Conservation (phyloP, 2,888 invertebrate species). For the Temnothorax ravouxi region DNA sequence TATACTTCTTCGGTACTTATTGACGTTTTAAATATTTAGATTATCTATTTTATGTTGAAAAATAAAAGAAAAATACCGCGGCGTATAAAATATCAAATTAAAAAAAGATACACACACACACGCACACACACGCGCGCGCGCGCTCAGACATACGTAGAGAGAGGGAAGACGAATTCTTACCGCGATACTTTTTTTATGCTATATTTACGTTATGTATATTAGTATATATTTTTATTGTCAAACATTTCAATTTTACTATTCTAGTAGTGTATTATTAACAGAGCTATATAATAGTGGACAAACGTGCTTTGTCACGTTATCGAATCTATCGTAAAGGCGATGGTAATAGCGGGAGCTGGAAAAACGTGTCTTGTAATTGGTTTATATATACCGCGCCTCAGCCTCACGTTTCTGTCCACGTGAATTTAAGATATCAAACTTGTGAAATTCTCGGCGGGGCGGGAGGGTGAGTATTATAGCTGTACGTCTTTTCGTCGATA, state of each 20-base stretch:
- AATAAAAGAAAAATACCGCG: too few relatives aligned
- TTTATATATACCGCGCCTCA: not conserved
- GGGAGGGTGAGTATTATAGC: not conserved
- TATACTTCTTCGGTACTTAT: too few relatives aligned
- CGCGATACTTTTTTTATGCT: too few relatives aligned
- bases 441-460: not conserved
- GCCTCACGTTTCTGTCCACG: slow-evolving; percentile 11
- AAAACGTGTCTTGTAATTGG: not conserved
- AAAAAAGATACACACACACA: too few relatives aligned
- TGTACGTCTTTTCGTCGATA: not conserved
- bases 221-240: not conserved
- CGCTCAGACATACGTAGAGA: too few relatives aligned
- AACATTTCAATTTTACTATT: not conserved
- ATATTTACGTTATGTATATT: too few relatives aligned
- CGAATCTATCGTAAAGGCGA: not conserved
- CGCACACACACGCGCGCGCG: too few relatives aligned
- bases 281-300: not conserved
- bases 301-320: not conserved
- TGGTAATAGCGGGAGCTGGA: not conserved
- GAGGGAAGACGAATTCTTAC: too few relatives aligned
- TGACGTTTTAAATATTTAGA: too few relatives aligned
- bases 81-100: too few relatives aligned
- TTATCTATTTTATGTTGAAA: too few relatives aligned
- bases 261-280: not conserved
- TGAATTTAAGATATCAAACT: slow-evolving; percentile 6